Evolutionary conservation across 2,113 vertebrate genomes (phyloP).

Genomic region (Tetrao urogallus): DNA sequence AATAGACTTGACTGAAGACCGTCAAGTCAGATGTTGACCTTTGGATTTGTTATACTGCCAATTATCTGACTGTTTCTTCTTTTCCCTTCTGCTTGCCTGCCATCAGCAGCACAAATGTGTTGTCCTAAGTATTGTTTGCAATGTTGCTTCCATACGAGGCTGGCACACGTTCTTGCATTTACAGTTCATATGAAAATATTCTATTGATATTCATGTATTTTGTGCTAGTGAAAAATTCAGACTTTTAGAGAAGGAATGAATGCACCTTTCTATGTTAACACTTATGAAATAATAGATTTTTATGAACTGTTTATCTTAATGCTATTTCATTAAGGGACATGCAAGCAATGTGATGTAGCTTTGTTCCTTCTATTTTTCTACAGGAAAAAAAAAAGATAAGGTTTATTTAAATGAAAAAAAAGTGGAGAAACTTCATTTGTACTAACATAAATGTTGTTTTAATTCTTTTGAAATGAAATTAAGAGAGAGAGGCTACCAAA

Average conservation of each 20-base stretch:
- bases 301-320: neutral
- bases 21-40: conserved; percentile 34
- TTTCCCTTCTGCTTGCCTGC: neutral
- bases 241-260: neutral
- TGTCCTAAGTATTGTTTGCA: neutral
- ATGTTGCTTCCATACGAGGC: neutral
- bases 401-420: neutral
- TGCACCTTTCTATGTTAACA: neutral
- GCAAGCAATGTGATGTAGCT: neutral
- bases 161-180: neutral
- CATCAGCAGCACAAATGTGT: neutral
- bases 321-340: neutral
- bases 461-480: neutral
- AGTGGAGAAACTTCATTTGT: accelerated
- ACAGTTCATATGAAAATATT: neutral
- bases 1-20: neutral
- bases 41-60: neutral
- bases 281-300: neutral
- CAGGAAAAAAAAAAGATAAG: neutral
- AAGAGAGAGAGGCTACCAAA: neutral
- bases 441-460: neutral
- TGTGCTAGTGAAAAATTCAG: neutral
- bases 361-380: neutral
- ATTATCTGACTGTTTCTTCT: neutral
- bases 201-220: accelerated